Conservation (phyloP, 2,113 vertebrate genomes). For the Motacilla alba region DNA sequence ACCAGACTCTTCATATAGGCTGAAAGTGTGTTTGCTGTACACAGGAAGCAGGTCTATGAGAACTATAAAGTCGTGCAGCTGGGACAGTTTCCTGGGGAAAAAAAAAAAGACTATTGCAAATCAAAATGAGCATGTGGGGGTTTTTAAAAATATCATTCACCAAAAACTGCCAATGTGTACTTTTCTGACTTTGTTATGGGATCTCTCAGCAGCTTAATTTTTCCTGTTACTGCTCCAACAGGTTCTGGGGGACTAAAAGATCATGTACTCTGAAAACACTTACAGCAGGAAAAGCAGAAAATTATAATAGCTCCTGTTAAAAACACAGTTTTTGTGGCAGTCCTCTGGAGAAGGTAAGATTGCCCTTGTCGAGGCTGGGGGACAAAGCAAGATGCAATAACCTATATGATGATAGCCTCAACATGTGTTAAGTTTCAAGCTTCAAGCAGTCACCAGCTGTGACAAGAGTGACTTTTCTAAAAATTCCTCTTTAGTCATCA, state of each 20-base stretch:
- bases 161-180: background rate
- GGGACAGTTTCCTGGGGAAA: rapidly evolving
- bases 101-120: background rate
- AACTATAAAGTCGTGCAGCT: background rate
- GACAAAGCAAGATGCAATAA: background rate
- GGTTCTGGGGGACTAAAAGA: background rate
- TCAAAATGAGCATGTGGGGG: background rate
- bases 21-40: background rate
- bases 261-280: background rate
- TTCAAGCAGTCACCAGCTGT: background rate
- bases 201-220: background rate
- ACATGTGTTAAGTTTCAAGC: background rate
- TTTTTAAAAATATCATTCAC: background rate
- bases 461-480: slow-evolving; percentile 16
- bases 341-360: background rate
- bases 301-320: background rate
- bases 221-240: background rate
- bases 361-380: background rate
- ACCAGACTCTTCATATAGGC: background rate
- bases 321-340: background rate
- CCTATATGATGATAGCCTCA: background rate
- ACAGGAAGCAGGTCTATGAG: background rate
- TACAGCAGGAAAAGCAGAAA: background rate
- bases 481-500: slow-evolving; percentile 52
- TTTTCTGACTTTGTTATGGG: background rate